Conservation (phyloP, 2,888 invertebrate genomes). For the Tipula confusa region DNA sequence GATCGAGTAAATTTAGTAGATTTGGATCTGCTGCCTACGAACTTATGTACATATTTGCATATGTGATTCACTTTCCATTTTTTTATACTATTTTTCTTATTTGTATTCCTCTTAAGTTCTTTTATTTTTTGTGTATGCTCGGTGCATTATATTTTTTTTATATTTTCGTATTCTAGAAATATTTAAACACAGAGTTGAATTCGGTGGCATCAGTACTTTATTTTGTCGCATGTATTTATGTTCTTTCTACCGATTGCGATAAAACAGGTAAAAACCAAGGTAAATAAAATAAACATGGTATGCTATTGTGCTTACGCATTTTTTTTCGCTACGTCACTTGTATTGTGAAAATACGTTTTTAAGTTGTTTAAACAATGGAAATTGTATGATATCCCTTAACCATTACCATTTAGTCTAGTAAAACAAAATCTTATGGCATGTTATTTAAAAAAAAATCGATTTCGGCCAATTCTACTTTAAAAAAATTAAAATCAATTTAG, state of each 20-base stretch:
- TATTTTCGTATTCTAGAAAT: background rate
- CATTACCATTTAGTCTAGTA: too few species aligned
- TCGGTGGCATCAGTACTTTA: background rate
- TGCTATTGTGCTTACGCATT: background rate
- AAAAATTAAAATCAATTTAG: too few species aligned
- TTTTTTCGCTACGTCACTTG: too few species aligned
- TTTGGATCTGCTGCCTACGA: background rate
- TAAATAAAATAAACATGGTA: too few species aligned
- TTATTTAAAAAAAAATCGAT: too few species aligned
- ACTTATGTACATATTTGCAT: background rate
- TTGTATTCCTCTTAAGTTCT: background rate
- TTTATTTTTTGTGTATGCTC: background rate
- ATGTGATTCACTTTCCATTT: background rate
- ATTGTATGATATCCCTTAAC: too few species aligned
- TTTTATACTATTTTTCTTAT: background rate
- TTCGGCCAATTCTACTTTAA: too few species aligned
- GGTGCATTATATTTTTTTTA: background rate
- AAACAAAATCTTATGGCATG: too few species aligned
- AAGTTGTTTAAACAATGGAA: too few species aligned
- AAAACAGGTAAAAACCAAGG: too few species aligned
- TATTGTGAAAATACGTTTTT: too few species aligned
- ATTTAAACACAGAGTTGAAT: background rate
- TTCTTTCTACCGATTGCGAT: background rate
- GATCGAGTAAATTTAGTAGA: background rate
- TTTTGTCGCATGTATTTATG: background rate